phyloP scores from a whole-genome alignment of 2,888 invertebrate genomes.

The Endomychus coccineus region DNA sequence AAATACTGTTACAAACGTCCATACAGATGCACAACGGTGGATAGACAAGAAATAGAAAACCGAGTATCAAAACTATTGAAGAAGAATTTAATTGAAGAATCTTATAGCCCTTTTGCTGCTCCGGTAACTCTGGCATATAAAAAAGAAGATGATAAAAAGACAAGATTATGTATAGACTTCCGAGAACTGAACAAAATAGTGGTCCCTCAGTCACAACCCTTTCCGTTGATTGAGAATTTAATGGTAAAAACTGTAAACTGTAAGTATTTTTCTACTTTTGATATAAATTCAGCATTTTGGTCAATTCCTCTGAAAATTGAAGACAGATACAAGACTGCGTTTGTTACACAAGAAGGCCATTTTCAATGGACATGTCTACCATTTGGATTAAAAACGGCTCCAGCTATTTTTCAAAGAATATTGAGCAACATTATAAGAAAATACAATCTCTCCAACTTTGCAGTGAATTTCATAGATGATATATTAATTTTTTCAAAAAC shows the following conservation, averaged over 20 bases:
- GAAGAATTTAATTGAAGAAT: slow-evolving; percentile 20
- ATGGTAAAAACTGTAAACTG: slow-evolving; percentile 32
- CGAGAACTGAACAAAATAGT: slow-evolving; percentile 22
- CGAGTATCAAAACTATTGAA: slow-evolving; percentile 19
- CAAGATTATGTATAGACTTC: slow-evolving; percentile 16
- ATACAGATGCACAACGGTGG: slow-evolving; percentile 19
- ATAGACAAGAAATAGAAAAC: slow-evolving; percentile 21
- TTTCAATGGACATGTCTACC: slow-evolving; percentile 20
- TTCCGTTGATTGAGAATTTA: slow-evolving; percentile 33
- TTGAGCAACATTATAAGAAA: slow-evolving; percentile 19
- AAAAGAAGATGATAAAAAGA: slow-evolving; percentile 28
- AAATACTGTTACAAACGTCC: slow-evolving; percentile 13
- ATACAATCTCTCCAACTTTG: slow-evolving; percentile 13
- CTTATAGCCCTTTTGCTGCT: slow-evolving; percentile 19
- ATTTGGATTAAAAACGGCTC: slow-evolving; percentile 29
- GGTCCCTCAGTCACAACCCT: slow-evolving; percentile 31
- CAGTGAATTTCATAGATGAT: no score
- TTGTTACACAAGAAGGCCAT: no score
- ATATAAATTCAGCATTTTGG: slow-evolving; percentile 38
- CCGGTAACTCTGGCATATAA: slow-evolving; percentile 25
- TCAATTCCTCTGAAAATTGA: slow-evolving; percentile 31
- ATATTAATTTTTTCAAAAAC: no score
- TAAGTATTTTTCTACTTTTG: slow-evolving; percentile 31
- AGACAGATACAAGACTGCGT: slow-evolving; percentile 33
- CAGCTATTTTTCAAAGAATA: slow-evolving; percentile 32